These are phyloP conservation scores for Mormyrops attenuatus DNA, from an alignment of 2,797 vertebrate species.

Conservation along the genomic window DNA sequence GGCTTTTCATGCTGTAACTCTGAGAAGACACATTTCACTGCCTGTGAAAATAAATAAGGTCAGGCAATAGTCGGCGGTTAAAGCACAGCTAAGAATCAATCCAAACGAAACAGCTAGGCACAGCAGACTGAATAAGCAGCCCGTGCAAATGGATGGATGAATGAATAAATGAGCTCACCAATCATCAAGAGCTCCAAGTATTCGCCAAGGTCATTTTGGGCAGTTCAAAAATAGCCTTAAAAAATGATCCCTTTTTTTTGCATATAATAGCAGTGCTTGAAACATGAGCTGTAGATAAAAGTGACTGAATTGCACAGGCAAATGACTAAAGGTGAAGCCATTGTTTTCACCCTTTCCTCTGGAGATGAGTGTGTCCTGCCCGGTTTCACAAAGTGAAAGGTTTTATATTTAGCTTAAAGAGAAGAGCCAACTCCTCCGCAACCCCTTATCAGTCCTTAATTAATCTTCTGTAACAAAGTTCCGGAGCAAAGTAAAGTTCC, in stretches of 20 bases:
- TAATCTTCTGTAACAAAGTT: not conserved
- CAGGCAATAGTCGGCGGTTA: not conserved
- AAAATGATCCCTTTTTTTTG: not conserved
- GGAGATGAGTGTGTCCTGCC: not conserved
- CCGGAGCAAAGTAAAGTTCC: not conserved
- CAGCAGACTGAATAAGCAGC: not conserved
- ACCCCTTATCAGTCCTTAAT: not conserved
- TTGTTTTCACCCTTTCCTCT: slow-evolving; percentile 9
- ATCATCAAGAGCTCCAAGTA: not conserved
- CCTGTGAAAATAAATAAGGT: not conserved
- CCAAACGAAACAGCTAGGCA: not conserved
- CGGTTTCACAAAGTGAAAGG: not conserved
- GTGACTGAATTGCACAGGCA: not conserved
- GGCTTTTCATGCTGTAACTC: not conserved
- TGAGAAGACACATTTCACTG: not conserved
- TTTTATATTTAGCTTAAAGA: slow-evolving; percentile 4
- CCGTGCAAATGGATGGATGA: not conserved
- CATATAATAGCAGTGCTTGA: not conserved
- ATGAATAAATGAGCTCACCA: not conserved
- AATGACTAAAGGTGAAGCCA: slow-evolving; percentile 7
- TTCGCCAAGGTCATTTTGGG: not conserved
- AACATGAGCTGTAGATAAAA: slow-evolving; percentile 3
- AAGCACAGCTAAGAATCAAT: not conserved
- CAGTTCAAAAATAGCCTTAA: not conserved
- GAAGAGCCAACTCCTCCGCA: not conserved